Conservation (phyloP, 2,797 vertebrate genomes). For the Sebastes taczanowskii region DNA sequence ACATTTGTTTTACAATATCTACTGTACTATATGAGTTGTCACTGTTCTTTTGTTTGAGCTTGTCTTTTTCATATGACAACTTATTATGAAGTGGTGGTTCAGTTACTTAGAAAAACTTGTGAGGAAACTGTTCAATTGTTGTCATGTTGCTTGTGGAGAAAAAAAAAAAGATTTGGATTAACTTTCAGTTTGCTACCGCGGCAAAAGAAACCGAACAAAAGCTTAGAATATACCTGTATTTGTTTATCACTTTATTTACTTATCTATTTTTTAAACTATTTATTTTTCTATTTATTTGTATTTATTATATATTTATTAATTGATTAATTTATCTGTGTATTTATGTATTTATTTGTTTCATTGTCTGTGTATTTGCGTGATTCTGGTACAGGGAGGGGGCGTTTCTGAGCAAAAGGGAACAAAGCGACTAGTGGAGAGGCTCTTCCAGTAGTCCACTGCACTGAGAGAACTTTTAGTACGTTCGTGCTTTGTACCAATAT, state of each 20-base stretch:
- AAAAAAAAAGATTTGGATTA: slow-evolving; percentile 85
- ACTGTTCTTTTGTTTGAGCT: slow-evolving; percentile 98
- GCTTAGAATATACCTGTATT: slow-evolving; percentile 85
- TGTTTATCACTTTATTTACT: slow-evolving; percentile 80
- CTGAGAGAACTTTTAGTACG: slow-evolving; percentile 99
- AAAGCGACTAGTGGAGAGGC: slow-evolving; percentile 95
- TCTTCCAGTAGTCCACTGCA: slow-evolving; percentile 99
- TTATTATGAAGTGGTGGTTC: slow-evolving; percentile 97
- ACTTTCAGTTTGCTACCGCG: slow-evolving; percentile 95
- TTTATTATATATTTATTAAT: slow-evolving; percentile 84
- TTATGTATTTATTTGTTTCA: slow-evolving; percentile 90
- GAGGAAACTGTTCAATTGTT: slow-evolving; percentile 99
- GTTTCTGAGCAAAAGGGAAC: slow-evolving; percentile 98
- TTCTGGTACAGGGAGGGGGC: slow-evolving; percentile 95
- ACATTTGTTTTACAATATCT: slow-evolving; percentile 99
- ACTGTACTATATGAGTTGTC: slow-evolving; percentile 98
- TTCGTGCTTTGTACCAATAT: slow-evolving; percentile 99
- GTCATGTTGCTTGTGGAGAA: slow-evolving; percentile 99
- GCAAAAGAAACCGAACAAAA: slow-evolving; percentile 93
- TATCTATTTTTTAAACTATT: slow-evolving; percentile 85
- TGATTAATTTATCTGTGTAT: slow-evolving; percentile 86
- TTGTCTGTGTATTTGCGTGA: slow-evolving; percentile 90
- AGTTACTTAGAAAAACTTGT: slow-evolving; percentile 99
- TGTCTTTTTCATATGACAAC: slow-evolving; percentile 99
- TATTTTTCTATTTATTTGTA: slow-evolving; percentile 92